Evolutionary conservation across 2,888 invertebrate species (phyloP), one percentile per base, ranked within the genome.

Genomic region (Chrysopilus asiliformis): DNA sequence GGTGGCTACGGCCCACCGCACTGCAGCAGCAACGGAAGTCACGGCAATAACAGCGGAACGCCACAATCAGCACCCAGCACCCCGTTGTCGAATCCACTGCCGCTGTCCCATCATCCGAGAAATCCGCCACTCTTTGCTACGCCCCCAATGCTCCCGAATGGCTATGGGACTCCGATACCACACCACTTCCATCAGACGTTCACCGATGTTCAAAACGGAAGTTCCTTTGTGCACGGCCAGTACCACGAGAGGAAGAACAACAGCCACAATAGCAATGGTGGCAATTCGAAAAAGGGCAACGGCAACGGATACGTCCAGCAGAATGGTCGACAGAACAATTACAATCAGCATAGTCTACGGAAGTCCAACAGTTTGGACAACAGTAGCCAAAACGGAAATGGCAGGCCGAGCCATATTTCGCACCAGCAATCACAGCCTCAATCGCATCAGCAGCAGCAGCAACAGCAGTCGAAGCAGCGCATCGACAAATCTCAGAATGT

Each of bases 61-160:
- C 56, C 61, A 2, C 63, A 63, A 37, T 63, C 63, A 20, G 58
- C 62, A 15, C 60, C 63, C 4, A 59, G 59, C 36, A 63, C 63
- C n/a, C 63, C 63, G 15, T 52, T 55, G 36, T 53, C 56, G 6
- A 40, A 44, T 35, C 44, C 50, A 16, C 25, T 43, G 15, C 39
- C 45, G 16, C 19, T 36, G 18, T 9, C 41, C 4, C 38, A 40
- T 20, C 53, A 52, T 19, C 50, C 52, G 10, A 59, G 61, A 49
- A 45, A 47, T 43, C 56, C 58, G 14, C 59, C 63, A 18, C 45
- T 63, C 22, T 63, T 64, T 38, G 55, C 63, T 38, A 64, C 63
- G 10, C 63, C 64, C 4, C 60, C 63, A 12, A 52, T 55, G 22
- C 39, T 57, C 22, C 48, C 53, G n/a, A 53, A 49, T 33, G 49